Percentiles rank a stretch among this genome's conserved stretches.
Evolutionary conservation across 1,140 invertebrate genomes (phyloP).

Genomic region (Eurosta solidaginis): DNA sequence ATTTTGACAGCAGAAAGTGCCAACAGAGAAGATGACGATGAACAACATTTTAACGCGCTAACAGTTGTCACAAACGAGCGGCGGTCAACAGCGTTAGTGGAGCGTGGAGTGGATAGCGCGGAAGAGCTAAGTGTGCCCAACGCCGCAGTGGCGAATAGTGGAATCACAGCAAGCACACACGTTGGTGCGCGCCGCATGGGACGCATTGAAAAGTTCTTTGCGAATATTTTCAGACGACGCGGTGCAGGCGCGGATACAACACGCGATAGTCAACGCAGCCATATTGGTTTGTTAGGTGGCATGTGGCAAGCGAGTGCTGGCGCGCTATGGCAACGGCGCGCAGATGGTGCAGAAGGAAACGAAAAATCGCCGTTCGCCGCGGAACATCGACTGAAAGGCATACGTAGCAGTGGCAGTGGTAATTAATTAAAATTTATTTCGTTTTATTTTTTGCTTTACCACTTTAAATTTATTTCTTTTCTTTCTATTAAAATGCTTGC

Average conservation of each 20-base stretch:
- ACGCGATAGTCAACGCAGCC: conserved; percentile 52
- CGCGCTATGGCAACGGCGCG: conserved; percentile 39
- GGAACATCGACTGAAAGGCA: conserved; percentile 54
- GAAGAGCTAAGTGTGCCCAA: neutral
- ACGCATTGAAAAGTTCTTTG: conserved; percentile 40
- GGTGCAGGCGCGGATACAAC: conserved; percentile 35
- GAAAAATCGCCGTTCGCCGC: conserved; percentile 39
- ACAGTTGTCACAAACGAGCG: neutral
- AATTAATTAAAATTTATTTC: conserved; percentile 33
- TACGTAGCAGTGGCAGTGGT: conserved; percentile 58
- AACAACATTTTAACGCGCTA: neutral
- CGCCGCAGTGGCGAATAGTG: neutral
- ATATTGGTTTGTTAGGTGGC: conserved; percentile 46
- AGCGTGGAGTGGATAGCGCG: neutral
- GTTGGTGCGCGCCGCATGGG: neutral
- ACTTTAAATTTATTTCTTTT: conserved; percentile 28
- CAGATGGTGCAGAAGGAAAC: neutral
- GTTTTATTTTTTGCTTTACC: neutral
- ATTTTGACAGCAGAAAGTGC: neutral
- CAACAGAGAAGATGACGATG: neutral
- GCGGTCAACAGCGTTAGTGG: neutral
- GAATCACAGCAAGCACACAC: neutral
- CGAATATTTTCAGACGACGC: conserved; percentile 43
- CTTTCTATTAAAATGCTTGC: neutral
- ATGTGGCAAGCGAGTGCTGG: conserved; percentile 34